Base-by-base conservation (phyloP, 2,888 invertebrate species). In the Dromius quadrimaculatus region DNA sequence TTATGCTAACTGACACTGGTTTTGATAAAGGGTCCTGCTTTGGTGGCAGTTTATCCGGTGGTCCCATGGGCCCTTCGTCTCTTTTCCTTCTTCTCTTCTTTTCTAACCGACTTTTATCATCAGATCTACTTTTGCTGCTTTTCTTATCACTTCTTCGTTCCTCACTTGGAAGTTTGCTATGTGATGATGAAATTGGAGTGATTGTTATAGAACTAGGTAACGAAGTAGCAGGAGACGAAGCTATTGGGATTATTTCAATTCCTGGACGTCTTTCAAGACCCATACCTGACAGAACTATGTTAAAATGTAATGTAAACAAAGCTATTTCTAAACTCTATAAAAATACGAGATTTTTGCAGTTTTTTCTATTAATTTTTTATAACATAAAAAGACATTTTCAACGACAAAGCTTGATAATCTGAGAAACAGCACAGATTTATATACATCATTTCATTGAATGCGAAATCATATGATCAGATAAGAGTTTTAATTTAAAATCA, bases 241-340 rank as follows among this genome's bases (percentile, higher is more conserved):
- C 85, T 72, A 93, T 88, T 0, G 95, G 94, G 76, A 95, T 93
- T 57, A 95, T 93, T 82, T 95, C 95, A 72, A 95, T 93, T 1
- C 92, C 92, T 0, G 91, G 90, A 22, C 92, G 84, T 69, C 90
- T 85, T 75, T 92, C 91, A 45, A 90, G 81, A 71, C 88, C 87
- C 80, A 85, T 85, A 11, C 84, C 61, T 5, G 61, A 61, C 17
- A 69, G 13, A 45, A 69, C 69, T 61, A 32, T 43, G 36, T 69
- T 63, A n/a, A n/a, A n/a, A n/a, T n/a, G n/a, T n/a, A n/a, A n/a
- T n/a, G n/a, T n/a, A n/a, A n/a, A n/a, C n/a, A n/a, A n/a, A n/a
- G n/a, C n/a, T n/a, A n/a, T n/a, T n/a, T n/a, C n/a, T n/a, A n/a
- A n/a, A n/a, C n/a, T n/a, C n/a, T n/a, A n/a, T n/a, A n/a, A n/a